Evolutionary conservation across 2,113 vertebrate species (phyloP), one percentile per base, ranked within the genome.

Genomic region (Lathamus discolor): DNA sequence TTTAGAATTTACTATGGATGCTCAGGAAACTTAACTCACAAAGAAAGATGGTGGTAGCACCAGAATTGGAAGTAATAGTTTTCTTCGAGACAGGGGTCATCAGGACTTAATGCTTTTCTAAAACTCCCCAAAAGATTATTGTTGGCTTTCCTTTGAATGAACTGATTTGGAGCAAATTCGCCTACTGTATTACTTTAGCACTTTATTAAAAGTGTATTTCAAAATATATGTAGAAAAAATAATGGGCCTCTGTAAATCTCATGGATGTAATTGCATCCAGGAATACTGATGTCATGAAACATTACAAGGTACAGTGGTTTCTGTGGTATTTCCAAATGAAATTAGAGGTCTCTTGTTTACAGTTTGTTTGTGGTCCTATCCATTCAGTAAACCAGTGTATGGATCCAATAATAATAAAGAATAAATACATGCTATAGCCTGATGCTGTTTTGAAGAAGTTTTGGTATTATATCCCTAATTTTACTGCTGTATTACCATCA

Each of bases 241-340:
- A 75, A 41, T 7, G 51, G 25, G 6, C 22, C 48, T 66, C 74
- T 87, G 48, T 74, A 76, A 93, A 82, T 74, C 48, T 81, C 43
- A 13, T 31, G 33, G 49, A 80, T 92, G 12, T 76, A 85, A 66
- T 89, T 92, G 55, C 61, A 75, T 86, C 35, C 80, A 86, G 51
- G 49, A 64, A 41, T 69, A 35, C 28, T 68, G 68, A 93, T 87
- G 64, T 92, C 54, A 41, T 70, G 44, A 93, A 75, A 87, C 67
- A 23, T 9, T 73, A 78, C 52, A 73, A 90, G 55, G 70, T 90
- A 75, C 31, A 44, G 57, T 49, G 86, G 64, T 85, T 97, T 95
- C 62, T 96, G 92, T 91, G 88, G 89, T 92, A 61, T 85, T 95
- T 94, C 83, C 69, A 92, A 89, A 93, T 90, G 18, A 90, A 85